Percentiles rank a stretch among this genome's conserved stretches.
These are phyloP conservation scores for Penaeus chinensis DNA, from an alignment of 1,140 invertebrate genomes.

Conservation along the genomic window DNA sequence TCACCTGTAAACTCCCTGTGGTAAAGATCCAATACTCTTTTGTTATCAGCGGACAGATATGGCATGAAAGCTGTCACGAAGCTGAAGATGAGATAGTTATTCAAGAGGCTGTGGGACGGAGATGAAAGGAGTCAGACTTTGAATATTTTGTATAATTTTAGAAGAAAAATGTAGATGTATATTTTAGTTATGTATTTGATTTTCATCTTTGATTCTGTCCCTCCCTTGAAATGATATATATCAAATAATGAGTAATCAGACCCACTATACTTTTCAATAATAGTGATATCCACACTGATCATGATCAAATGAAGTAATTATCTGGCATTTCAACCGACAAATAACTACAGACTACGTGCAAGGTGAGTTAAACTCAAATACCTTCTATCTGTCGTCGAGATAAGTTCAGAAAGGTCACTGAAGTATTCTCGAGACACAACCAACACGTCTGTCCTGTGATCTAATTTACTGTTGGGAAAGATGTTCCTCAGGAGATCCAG, in stretches of 20 bases:
- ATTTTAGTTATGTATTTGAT: too few relatives aligned
- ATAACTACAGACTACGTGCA: too few relatives aligned
- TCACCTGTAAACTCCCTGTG: slow-evolving; percentile 71
- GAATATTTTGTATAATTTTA: too few relatives aligned
- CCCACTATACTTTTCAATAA: too few relatives aligned
- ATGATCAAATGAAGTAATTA: too few relatives aligned
- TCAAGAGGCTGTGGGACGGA: slow-evolving; percentile 70
- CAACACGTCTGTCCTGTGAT: slow-evolving; percentile 72
- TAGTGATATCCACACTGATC: too few relatives aligned
- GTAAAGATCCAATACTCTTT: slow-evolving; percentile 71
- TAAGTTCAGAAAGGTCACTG: slow-evolving; percentile 71
- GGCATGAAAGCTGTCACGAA: slow-evolving; percentile 72
- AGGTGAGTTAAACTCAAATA: not conserved
- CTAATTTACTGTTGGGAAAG: slow-evolving; percentile 71
- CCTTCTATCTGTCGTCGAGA: slow-evolving; percentile 72
- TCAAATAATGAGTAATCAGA: too few relatives aligned
- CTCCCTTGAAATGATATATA: too few relatives aligned
- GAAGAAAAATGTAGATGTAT: too few relatives aligned
- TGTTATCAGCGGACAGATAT: slow-evolving; percentile 73
- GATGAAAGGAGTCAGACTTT: not conserved
- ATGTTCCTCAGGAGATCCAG: slow-evolving; percentile 72
- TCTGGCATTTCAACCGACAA: too few relatives aligned
- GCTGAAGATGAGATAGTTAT: slow-evolving; percentile 76
- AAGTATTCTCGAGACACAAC: slow-evolving; percentile 73
- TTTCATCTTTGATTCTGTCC: too few relatives aligned